These are phyloP conservation scores for Lysandra bellargus DNA, from an alignment of 2,888 invertebrate genomes.

Conservation along the genomic window DNA sequence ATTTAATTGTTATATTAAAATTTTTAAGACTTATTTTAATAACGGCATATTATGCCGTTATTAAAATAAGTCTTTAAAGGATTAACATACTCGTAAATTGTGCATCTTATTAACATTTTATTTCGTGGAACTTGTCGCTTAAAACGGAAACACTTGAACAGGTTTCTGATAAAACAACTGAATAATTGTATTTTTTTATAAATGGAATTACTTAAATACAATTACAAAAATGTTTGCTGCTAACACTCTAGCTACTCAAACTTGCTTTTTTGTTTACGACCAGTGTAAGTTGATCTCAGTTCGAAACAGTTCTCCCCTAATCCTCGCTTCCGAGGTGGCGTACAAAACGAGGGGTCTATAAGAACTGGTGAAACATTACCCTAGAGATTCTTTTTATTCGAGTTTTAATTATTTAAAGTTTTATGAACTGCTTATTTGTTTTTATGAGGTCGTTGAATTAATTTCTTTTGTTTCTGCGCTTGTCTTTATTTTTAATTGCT, in stretches of 20 bases:
- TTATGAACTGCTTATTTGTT: conserved; percentile 79
- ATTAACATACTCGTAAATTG: no score
- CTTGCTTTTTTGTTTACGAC: conserved; percentile 40
- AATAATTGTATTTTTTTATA: background rate
- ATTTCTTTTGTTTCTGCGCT: conserved; percentile 76
- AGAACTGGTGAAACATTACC: conserved; percentile 51
- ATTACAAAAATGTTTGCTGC: background rate
- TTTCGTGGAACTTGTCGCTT: conserved; percentile 59
- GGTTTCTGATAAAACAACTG: no score
- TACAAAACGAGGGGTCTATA: conserved; percentile 41
- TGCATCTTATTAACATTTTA: no score
- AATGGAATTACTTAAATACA: background rate
- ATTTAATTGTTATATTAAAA: no score
- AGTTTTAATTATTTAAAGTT: conserved; percentile 80
- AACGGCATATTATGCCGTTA: no score
- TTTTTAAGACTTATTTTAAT: no score
- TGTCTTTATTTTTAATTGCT: conserved; percentile 54
- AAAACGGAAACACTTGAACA: conserved; percentile 37
- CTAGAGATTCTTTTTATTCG: conserved; percentile 68
- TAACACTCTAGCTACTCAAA: background rate
- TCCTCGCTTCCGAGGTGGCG: conserved; percentile 32
- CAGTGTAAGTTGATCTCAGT: conserved; percentile 51
- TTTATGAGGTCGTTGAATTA: conserved; percentile 78
- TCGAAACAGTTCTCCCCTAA: conserved; percentile 41
- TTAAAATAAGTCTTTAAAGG: no score